Percentiles rank a stretch among this genome's conserved stretches.
Evolutionary conservation across 2,113 vertebrate species (phyloP).

Genomic region (Choloepus hoffmanni): DNA sequence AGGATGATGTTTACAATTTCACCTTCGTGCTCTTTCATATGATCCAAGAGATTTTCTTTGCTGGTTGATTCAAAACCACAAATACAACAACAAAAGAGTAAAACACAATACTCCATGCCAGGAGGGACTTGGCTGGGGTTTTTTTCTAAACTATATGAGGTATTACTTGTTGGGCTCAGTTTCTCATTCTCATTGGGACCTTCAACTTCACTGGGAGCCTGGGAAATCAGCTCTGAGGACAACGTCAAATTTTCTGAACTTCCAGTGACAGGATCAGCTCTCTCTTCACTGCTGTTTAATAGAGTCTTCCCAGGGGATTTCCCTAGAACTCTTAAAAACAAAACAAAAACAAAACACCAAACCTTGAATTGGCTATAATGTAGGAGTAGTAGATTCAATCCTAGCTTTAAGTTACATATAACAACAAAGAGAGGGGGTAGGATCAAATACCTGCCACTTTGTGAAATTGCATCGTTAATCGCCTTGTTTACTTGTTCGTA

Average conservation of each 20-base stretch:
- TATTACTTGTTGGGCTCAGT: slow-evolving; percentile 81
- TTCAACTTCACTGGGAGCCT: slow-evolving; percentile 73
- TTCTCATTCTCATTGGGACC: slow-evolving; percentile 83
- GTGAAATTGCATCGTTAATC: slow-evolving; percentile 98
- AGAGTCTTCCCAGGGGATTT: slow-evolving; percentile 82
- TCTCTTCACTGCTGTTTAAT: slow-evolving; percentile 82
- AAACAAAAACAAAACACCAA: slow-evolving; percentile 67
- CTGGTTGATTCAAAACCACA: slow-evolving; percentile 98
- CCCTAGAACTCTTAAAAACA: slow-evolving; percentile 85
- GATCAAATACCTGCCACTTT: slow-evolving; percentile 92
- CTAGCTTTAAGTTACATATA: background rate
- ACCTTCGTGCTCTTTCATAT: slow-evolving; percentile 99
- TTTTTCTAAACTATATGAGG: slow-evolving; percentile 85
- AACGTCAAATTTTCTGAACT: slow-evolving; percentile 85
- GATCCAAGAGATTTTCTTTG: slow-evolving; percentile 97
- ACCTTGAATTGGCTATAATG: background rate
- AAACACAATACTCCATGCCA: slow-evolving; percentile 94
- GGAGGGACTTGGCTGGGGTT: slow-evolving; percentile 77
- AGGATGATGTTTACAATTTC: slow-evolving; percentile 99
- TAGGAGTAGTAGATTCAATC: background rate
- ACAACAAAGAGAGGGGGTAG: background rate
- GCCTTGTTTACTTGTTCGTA: slow-evolving; percentile 99
- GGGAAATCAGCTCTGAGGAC: slow-evolving; percentile 80
- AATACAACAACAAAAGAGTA: slow-evolving; percentile 98
- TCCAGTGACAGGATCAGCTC: slow-evolving; percentile 71